Evolutionary conservation across 2,888 invertebrate species (phyloP).

Genomic region (Sialis lutaria): DNA sequence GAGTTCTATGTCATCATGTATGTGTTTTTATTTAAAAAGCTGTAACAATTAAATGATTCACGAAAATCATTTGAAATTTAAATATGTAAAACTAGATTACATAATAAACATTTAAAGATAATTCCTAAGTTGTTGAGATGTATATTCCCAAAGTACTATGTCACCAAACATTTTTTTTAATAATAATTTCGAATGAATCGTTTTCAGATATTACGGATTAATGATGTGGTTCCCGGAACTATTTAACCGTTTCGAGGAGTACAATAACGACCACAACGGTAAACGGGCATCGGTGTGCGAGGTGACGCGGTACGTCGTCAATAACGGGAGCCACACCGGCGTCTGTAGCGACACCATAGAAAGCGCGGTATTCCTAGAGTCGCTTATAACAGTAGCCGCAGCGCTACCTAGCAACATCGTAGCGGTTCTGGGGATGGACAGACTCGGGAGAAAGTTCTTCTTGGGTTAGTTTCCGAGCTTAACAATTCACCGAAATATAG

Average conservation of each 20-base stretch:
- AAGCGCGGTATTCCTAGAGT: conserved; percentile 68
- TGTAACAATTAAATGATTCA: too few relatives aligned
- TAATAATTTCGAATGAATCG: too few relatives aligned
- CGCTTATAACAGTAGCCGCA: conserved; percentile 70
- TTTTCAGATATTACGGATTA: conserved; percentile 71
- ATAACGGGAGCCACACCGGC: conserved; percentile 39
- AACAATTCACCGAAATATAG: neutral
- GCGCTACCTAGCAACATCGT: conserved; percentile 74
- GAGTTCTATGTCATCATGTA: too few relatives aligned
- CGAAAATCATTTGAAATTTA: too few relatives aligned
- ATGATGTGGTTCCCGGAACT: conserved; percentile 97
- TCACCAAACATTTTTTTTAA: too few relatives aligned
- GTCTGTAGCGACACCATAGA: conserved; percentile 56
- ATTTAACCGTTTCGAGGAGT: conserved; percentile 79
- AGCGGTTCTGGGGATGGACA: conserved; percentile 67
- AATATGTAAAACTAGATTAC: too few relatives aligned
- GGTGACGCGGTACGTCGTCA: conserved; percentile 61
- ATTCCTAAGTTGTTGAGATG: too few relatives aligned
- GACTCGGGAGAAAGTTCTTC: conserved; percentile 70
- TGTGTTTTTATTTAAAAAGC: too few relatives aligned
- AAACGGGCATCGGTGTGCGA: conserved; percentile 52
- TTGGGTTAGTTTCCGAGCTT: conserved; percentile 35
- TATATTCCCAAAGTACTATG: too few relatives aligned
- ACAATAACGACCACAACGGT: conserved; percentile 46
- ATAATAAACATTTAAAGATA: too few relatives aligned